These are phyloP conservation scores for Macropus fuliginosus DNA, from an alignment of 2,797 vertebrate genomes.

Conservation along the genomic window DNA sequence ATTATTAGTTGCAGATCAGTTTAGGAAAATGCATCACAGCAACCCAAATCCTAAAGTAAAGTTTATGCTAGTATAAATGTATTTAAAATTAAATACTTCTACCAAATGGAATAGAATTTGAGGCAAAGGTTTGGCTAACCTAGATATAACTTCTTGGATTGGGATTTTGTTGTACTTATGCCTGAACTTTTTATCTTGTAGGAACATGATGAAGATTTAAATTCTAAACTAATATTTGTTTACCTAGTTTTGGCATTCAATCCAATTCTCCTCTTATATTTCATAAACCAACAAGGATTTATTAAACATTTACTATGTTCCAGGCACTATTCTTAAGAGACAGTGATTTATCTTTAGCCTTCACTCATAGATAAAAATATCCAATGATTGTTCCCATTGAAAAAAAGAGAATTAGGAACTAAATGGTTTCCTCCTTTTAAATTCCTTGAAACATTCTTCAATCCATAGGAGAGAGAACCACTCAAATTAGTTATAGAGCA, in stretches of 20 bases:
- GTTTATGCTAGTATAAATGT: conserved; percentile 48
- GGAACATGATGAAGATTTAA: neutral
- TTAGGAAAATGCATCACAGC: conserved; percentile 18
- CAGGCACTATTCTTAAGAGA: neutral
- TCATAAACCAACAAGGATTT: neutral
- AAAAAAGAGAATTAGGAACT: neutral
- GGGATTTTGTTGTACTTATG: neutral
- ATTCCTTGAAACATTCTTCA: neutral
- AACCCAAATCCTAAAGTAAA: conserved; percentile 26
- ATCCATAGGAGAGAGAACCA: neutral
- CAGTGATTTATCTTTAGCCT: neutral
- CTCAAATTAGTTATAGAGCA: neutral
- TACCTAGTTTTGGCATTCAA: neutral
- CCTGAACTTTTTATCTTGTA: neutral
- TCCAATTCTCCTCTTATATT: neutral
- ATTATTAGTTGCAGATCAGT: conserved; percentile 56
- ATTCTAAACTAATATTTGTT: neutral
- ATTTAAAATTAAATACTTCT: conserved; percentile 51
- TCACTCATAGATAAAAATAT: neutral
- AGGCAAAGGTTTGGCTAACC: neutral
- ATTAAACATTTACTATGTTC: neutral
- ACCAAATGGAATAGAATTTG: conserved; percentile 13
- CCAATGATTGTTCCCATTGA: neutral
- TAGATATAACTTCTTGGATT: neutral
- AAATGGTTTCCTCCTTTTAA: neutral